Evolutionary conservation across 2,888 invertebrate species (phyloP).

Genomic region (Lithodes maja): DNA sequence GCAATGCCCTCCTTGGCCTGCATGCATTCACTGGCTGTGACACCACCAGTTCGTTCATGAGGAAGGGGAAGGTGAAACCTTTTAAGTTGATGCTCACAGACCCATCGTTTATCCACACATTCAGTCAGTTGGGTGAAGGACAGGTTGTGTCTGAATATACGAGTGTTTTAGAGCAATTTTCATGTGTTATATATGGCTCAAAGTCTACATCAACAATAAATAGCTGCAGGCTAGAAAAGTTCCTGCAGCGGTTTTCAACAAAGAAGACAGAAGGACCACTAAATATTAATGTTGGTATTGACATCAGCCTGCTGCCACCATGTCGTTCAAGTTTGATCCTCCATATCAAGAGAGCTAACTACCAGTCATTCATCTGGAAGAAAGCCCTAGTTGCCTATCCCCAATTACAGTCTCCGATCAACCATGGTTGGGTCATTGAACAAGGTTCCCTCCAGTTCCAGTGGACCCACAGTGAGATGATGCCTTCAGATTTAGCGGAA

Average conservation of each 20-base stretch:
- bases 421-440: no score
- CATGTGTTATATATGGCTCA: conserved; percentile 13
- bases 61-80: conserved; percentile 15
- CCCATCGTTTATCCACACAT: not conserved
- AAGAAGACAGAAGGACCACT: not conserved
- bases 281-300: conserved; percentile 16
- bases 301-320: conserved; percentile 27
- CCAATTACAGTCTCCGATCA: no score
- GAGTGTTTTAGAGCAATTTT: conserved; percentile 13
- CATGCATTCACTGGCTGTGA: conserved; percentile 3
- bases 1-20: not conserved
- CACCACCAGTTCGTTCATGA: conserved; percentile 7
- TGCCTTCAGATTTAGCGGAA: no score
- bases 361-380: conserved; percentile 35
- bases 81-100: not conserved
- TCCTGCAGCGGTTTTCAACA: not conserved
- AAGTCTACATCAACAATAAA: conserved; percentile 31
- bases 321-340: conserved; percentile 28
- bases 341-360: conserved; percentile 28
- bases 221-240: conserved; percentile 19
- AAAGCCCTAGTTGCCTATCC: not conserved
- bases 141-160: conserved; percentile 19
- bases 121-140: not conserved
- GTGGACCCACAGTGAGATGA: no score
- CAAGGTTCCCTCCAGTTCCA: no score